Base-by-base conservation (phyloP, 2,888 invertebrate species). In the Lepidonotus clava region DNA sequence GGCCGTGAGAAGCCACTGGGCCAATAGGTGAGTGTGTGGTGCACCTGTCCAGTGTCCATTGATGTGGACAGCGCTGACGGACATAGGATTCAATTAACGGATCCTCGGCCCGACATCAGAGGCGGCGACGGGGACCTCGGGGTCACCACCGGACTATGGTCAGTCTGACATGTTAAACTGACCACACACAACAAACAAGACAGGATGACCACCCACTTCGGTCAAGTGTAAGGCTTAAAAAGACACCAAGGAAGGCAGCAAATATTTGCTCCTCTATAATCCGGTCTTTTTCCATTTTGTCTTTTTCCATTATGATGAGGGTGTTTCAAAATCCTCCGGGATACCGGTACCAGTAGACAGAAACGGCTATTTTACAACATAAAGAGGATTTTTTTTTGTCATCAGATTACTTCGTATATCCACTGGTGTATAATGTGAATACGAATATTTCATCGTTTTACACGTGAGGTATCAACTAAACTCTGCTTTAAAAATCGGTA, bases 41-140 rank as follows among this genome's bases (percentile, higher is more conserved):
- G 5, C 36, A 36, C 61, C 61, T 61, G 61, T 8, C 28, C 61
- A 61, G 61, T 2, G 24, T 4, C 61, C 46, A 46, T 46, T 28
- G 28, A 2, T 28, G 24, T 61, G 11, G 11, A 28, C 24, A 32
- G 18, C 38, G 38, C 21, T 76, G 76, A 76, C 38, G 38, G 38
- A 40, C 40, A 76, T 14, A 76, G 76, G 76, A 76, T 76, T 76
- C 76, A 76, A 76, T 76, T 76, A 76, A n/a, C 38, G 76, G 76
- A 76, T 76, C 76, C 40, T 14, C 14, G 4, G 36, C 28, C 76
- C 32, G n/a, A 76, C 40, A 76, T 76, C 76, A 76, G 34, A 76
- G 76, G 40, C 38, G 18, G 40, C 14, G 34, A 21, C 24, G 21
- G 40, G 14, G 38, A 28, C 11, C 76, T 36, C 36, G 76, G 61